phyloP scores from a whole-genome alignment of 1,140 invertebrate genomes.

The Anastrepha ludens region DNA sequence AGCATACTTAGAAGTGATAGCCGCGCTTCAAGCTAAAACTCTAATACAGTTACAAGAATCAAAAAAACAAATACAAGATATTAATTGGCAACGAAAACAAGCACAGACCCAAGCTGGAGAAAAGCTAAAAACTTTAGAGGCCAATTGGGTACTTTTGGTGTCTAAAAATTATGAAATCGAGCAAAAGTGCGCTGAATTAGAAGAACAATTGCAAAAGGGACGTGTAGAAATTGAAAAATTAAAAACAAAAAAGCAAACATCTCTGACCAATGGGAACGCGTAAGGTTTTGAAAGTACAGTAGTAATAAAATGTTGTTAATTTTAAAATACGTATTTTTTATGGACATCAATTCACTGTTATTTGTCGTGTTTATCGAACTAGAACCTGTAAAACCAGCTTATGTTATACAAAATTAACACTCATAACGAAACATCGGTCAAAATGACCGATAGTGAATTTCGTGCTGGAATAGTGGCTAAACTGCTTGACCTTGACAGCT shows the following conservation, averaged over 20 bases:
- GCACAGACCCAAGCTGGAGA: constrained; percentile 93
- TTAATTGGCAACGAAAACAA: constrained; percentile 95
- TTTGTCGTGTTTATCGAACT: no score
- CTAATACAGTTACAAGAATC: constrained; percentile 67
- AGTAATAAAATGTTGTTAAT: background rate
- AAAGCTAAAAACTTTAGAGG: constrained; percentile 85
- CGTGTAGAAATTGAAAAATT: background rate
- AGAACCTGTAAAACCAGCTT: no score
- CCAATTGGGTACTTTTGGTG: constrained; percentile 95
- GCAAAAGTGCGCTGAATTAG: constrained; percentile 76
- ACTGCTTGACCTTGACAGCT: no score
- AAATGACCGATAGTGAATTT: no score
- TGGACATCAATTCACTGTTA: no score
- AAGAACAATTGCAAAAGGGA: constrained; percentile 60
- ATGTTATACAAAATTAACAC: no score
- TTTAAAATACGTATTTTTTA: no score
- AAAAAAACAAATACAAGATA: constrained; percentile 91
- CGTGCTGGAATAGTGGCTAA: no score
- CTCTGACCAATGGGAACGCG: background rate
- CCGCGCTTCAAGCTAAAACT: constrained; percentile 76
- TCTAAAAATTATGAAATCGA: constrained; percentile 97
- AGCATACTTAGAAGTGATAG: constrained; percentile 87
- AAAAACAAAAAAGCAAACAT: background rate
- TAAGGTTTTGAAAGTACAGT: background rate
- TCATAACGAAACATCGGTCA: no score